Evolutionary conservation across 1,140 invertebrate genomes (phyloP).

Genomic region (Apis mellifera): DNA sequence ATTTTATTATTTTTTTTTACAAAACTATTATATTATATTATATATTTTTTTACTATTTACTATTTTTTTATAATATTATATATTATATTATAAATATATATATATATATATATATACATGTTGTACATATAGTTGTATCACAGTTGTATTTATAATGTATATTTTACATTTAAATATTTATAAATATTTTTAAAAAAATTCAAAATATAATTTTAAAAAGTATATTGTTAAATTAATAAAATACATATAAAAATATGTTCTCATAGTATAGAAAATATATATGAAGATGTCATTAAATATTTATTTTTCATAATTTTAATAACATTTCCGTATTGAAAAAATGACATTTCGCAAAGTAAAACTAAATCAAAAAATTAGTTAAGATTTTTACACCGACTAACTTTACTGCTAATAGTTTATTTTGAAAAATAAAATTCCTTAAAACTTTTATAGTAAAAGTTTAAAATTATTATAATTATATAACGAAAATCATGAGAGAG

Average conservation of each 20-base stretch:
- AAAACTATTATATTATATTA: neutral
- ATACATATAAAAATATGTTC: conserved; percentile 2
- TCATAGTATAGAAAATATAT: conserved; percentile 14
- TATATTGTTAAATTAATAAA: neutral
- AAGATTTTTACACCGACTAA: neutral
- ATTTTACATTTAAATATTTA: neutral
- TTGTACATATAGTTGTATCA: too few relatives aligned
- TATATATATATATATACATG: neutral
- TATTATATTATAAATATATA: neutral
- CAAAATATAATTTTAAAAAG: neutral
- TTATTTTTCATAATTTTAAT: neutral
- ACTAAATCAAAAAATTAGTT: neutral
- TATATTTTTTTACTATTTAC: too few relatives aligned
- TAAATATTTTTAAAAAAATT: neutral
- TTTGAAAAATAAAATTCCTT: neutral
- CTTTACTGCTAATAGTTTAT: neutral
- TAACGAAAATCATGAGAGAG: conserved; percentile 42
- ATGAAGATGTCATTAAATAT: conserved; percentile 30
- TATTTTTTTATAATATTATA: neutral
- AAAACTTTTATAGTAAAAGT: neutral
- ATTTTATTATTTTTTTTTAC: neutral
- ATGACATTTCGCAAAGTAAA: neutral
- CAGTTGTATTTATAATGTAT: neutral
- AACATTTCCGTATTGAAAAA: neutral
- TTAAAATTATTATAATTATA: conserved; percentile 37